Percentiles rank a stretch among this genome's conserved stretches.
Conservation (phyloP, 1,140 invertebrate species). For the Antheraea pernyi region DNA sequence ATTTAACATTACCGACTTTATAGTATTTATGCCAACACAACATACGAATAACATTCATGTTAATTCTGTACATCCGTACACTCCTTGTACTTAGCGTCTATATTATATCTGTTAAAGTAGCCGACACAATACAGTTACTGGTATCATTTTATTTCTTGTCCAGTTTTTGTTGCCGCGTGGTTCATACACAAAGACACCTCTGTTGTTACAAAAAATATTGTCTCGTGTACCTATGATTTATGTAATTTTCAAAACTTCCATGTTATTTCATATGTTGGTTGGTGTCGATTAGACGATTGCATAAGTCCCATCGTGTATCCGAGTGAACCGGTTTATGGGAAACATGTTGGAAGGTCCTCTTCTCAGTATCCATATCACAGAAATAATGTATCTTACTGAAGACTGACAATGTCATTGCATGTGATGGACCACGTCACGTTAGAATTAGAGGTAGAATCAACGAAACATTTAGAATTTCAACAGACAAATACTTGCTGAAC, state of each 20-base stretch:
- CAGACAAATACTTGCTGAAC: background rate
- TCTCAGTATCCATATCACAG: conserved; percentile 41
- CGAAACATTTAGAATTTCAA: background rate
- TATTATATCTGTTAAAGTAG: background rate
- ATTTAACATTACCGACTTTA: background rate
- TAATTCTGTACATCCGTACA: background rate
- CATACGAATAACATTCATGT: background rate
- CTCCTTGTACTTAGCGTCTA: background rate
- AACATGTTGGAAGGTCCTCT: conserved; percentile 75
- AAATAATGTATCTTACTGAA: conserved; percentile 3
- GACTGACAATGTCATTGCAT: too few species aligned
- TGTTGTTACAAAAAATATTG: background rate
- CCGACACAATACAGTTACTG: background rate
- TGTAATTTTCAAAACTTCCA: background rate
- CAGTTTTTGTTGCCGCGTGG: too few species aligned
- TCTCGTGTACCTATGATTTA: background rate
- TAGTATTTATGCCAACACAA: background rate
- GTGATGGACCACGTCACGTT: background rate
- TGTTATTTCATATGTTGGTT: background rate
- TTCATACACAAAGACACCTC: too few species aligned
- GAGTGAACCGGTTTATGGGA: conserved; percentile 70
- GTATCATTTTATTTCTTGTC: background rate
- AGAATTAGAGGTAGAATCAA: background rate
- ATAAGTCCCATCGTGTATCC: conserved; percentile 60
- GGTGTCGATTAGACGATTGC: conserved; percentile 43